Evolutionary conservation across 2,113 vertebrate genomes (phyloP).

Genomic region (Pholis gunnellus): DNA sequence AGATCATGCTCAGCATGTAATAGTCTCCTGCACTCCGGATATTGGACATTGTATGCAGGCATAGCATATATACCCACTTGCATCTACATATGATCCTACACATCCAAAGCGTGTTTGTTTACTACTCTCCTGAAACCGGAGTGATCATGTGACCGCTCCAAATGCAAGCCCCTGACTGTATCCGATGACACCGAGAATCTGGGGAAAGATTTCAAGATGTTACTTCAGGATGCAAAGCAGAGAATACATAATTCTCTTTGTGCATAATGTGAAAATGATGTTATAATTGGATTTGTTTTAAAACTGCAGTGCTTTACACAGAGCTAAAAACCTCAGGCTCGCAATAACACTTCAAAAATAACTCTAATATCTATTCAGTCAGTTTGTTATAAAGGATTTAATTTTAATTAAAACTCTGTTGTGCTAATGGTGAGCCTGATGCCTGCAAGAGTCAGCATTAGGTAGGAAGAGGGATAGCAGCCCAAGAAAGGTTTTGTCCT

Average conservation of each 20-base stretch:
- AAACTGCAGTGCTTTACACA: not conserved
- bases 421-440: constrained; percentile 13
- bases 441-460: constrained; percentile 41
- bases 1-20: constrained; percentile 61
- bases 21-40: constrained; percentile 27
- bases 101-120: constrained; percentile 36
- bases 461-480: constrained; percentile 41
- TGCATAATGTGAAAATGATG: constrained; percentile 5
- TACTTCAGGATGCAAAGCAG: constrained; percentile 36
- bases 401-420: constrained; percentile 23
- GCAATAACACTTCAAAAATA: constrained; percentile 9
- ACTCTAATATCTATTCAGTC: not conserved
- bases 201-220: constrained; percentile 32
- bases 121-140: constrained; percentile 44
- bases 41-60: constrained; percentile 3
- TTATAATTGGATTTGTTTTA: constrained; percentile 18
- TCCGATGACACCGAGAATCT: constrained; percentile 23
- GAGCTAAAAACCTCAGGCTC: not conserved
- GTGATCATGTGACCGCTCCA: constrained; percentile 49
- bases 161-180: constrained; percentile 34
- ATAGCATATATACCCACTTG: not conserved
- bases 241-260: constrained; percentile 36
- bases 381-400: not conserved
- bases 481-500: constrained; percentile 79
- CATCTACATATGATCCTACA: constrained; percentile 4